These are phyloP conservation scores for Pterocles orientalis DNA, from an alignment of 2,113 vertebrate species.

Conservation along the genomic window DNA sequence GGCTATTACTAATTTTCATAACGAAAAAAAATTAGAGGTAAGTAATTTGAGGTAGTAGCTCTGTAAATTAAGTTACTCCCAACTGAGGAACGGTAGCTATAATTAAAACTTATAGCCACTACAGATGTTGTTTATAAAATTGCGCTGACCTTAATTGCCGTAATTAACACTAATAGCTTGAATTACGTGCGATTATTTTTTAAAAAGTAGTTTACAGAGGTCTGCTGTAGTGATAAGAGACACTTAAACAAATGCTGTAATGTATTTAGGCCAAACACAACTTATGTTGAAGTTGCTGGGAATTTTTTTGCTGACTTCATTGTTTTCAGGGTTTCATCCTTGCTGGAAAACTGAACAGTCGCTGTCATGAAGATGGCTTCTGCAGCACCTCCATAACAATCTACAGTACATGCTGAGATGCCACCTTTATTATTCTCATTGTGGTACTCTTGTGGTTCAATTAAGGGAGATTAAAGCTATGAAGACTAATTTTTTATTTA, in stretches of 20 bases:
- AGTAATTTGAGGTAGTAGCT: neutral
- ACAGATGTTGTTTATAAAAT: conserved; percentile 15
- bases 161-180: neutral
- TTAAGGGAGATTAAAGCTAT: neutral
- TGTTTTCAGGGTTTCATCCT: neutral
- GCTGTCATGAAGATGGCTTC: neutral
- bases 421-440: neutral
- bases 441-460: neutral
- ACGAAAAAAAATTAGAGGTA: neutral
- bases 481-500: neutral
- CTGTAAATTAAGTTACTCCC: neutral
- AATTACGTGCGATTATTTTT: neutral
- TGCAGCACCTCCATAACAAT: neutral
- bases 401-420: neutral
- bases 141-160: neutral
- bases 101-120: neutral
- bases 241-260: neutral
- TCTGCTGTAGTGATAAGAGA: neutral
- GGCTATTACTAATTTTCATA: neutral
- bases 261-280: neutral
- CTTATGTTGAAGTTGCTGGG: neutral
- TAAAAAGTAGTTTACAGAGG: neutral
- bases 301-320: neutral
- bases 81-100: neutral
- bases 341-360: neutral